phyloP scores from a whole-genome alignment of 92 coral and sea anemone genomes.

The Actinernus sp. region DNA sequence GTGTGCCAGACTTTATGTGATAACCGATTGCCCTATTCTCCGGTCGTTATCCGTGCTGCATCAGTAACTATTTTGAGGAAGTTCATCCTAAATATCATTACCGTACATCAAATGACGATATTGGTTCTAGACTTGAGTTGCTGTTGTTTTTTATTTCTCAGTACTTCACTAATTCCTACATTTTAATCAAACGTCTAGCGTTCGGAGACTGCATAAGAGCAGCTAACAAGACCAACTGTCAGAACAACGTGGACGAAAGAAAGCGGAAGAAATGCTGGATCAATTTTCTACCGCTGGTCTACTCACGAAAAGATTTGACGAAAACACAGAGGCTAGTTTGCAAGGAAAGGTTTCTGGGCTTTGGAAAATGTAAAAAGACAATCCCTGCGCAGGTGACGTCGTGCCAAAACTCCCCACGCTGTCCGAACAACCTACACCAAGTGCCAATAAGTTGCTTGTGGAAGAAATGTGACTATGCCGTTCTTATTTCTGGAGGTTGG shows the following conservation, averaged over 20 bases:
- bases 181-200: constrained; percentile 31
- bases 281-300: constrained; percentile 87
- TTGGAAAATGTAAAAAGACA: constrained; percentile 65
- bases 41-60: too few relatives aligned
- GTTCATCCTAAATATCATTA: too few relatives aligned
- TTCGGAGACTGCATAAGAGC: constrained; percentile 83
- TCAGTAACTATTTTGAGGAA: too few relatives aligned
- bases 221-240: constrained; percentile 86
- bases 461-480: constrained; percentile 86
- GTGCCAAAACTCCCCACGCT: constrained; percentile 79
- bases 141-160: too few relatives aligned
- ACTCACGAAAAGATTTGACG: constrained; percentile 33
- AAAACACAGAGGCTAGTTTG: constrained; percentile 73
- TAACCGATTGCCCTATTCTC: too few relatives aligned
- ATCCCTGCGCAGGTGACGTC: constrained; percentile 29
- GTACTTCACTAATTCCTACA: too few relatives aligned
- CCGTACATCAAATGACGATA: too few relatives aligned
- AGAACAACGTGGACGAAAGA: constrained; percentile 59
- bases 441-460: constrained; percentile 50
- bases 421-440: constrained; percentile 28
- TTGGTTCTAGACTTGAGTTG: too few relatives aligned
- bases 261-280: constrained; percentile 85
- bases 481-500: constrained; percentile 92
- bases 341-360: constrained; percentile 60
- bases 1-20: too few relatives aligned